Percentiles rank a stretch among this genome's conserved stretches.
phyloP scores from a whole-genome alignment of 2,113 vertebrate species.

The Clinocottus analis region DNA sequence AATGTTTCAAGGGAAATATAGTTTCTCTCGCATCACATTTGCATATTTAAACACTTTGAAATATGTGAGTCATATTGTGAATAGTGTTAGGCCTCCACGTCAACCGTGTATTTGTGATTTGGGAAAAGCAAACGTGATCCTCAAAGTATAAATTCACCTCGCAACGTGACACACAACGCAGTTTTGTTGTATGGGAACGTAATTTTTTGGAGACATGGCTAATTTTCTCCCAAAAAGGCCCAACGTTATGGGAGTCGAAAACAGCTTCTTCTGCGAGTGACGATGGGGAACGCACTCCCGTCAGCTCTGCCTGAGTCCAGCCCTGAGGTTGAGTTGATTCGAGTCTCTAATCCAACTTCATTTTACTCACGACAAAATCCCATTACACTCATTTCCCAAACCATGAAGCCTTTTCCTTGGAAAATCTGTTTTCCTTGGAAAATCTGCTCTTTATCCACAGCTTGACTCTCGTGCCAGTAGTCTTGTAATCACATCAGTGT shows the following conservation, averaged over 20 bases:
- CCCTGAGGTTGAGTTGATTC: conserved; percentile 20
- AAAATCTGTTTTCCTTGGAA: conserved; percentile 61
- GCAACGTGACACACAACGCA: not conserved
- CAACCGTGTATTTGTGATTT: no score
- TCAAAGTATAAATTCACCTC: not conserved
- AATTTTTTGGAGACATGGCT: not conserved
- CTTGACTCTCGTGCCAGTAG: conserved; percentile 32
- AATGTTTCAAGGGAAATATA: not conserved
- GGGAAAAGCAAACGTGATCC: not conserved
- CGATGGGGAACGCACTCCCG: conserved; percentile 26
- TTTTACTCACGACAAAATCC: conserved; percentile 28
- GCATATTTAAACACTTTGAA: not conserved
- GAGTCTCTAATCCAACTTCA: conserved; percentile 41
- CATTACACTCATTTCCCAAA: conserved; percentile 29
- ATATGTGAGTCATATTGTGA: not conserved
- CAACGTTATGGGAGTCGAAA: not conserved
- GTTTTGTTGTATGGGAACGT: not conserved
- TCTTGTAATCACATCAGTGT: conserved; percentile 55
- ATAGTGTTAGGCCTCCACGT: no score
- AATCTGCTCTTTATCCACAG: conserved; percentile 43
- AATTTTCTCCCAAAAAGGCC: not conserved
- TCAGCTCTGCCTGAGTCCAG: conserved; percentile 13
- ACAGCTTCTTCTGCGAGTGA: conserved; percentile 4
- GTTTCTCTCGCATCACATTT: not conserved
- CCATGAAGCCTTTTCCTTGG: conserved; percentile 37